Evolutionary conservation across 2,797 vertebrate genomes (phyloP), one percentile per base, ranked within the genome.

Genomic region (Propithecus deckenii): DNA sequence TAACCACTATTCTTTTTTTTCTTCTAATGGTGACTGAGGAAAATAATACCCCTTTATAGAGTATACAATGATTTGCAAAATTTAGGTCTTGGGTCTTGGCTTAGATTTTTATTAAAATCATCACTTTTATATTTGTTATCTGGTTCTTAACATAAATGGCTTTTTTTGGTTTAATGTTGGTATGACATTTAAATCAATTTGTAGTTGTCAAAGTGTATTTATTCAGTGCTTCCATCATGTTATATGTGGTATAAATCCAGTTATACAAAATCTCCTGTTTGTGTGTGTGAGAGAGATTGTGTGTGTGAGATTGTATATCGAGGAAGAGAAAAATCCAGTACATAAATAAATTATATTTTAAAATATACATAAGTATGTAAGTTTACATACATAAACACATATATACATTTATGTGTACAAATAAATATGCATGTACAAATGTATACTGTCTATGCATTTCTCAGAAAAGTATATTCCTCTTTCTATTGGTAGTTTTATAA

Each of bases 401-500:
- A 7, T 52, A 38, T 52, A 86, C 35, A 59, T 30, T 85, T 71
- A 79, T 20, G 71, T 84, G 23, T 55, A 46, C 7, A 63, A 46
- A 84, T 28, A 75, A 50, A 48, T 67, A 84, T n/a, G 25, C 57
- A 76, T 72, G 76, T 28, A 20, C 48, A 94, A 55, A 52, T 81
- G 20, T 61, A 61, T 43, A 7, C 17, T 61, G 11, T 41, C 13
- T 17, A 5, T 76, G 23, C 12, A 50, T 88, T 63, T 84, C 32
- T 57, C 18, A 86, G 55, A 91, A 79, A 76, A 78, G 17, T 23
- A 17, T 71, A 48, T 48, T 71, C 15, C 2, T 50, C 4, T 95
- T 81, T 84, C 72, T 87, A n/a, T 69, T 94, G 61, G 28, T 92
- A 95, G 52, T 72, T 95, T 80, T 74, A 50, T 75, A 74, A 71